Conservation (phyloP, 1,140 invertebrate species). For the Rhynchophorus ferrugineus region DNA sequence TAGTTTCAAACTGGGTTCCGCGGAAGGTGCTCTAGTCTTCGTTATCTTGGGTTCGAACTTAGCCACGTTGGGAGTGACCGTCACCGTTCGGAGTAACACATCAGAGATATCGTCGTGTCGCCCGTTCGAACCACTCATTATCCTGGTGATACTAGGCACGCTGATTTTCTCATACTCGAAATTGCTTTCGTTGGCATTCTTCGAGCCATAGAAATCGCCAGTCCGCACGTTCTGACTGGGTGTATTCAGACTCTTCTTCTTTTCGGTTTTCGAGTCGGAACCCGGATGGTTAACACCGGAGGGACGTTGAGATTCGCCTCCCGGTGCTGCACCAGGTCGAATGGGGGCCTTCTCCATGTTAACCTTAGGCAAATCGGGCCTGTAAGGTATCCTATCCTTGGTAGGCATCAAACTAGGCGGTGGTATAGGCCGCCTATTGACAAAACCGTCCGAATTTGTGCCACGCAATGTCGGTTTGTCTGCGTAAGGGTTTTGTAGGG, state of each 20-base stretch:
- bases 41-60: conserved; percentile 35
- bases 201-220: conserved; percentile 33
- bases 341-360: conserved; percentile 32
- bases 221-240: conserved; percentile 51
- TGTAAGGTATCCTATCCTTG: conserved; percentile 70
- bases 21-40: conserved; percentile 37
- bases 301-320: conserved; percentile 19
- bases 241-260: conserved; percentile 66
- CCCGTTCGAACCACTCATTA: conserved; percentile 72
- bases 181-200: conserved; percentile 33
- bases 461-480: conserved; percentile 75
- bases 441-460: conserved; percentile 54
- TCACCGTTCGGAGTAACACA: conserved; percentile 58
- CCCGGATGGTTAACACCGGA: conserved; percentile 18
- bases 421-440: conserved; percentile 61
- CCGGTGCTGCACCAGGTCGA: conserved; percentile 6
- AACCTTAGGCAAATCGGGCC: conserved; percentile 48
- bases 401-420: conserved; percentile 67
- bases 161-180: conserved; percentile 38
- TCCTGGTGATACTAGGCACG: conserved; percentile 60
- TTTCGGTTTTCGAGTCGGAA: conserved; percentile 34
- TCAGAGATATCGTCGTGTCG: conserved; percentile 71
- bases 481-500: conserved; percentile 71
- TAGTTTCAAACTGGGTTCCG: conserved; percentile 40
- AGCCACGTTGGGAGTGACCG: conserved; percentile 50